A percentile compares a stretch with the other conserved stretches of the same genome.
Conservation (phyloP, 2,888 invertebrate species). For the Scotopteryx bipunctaria region DNA sequence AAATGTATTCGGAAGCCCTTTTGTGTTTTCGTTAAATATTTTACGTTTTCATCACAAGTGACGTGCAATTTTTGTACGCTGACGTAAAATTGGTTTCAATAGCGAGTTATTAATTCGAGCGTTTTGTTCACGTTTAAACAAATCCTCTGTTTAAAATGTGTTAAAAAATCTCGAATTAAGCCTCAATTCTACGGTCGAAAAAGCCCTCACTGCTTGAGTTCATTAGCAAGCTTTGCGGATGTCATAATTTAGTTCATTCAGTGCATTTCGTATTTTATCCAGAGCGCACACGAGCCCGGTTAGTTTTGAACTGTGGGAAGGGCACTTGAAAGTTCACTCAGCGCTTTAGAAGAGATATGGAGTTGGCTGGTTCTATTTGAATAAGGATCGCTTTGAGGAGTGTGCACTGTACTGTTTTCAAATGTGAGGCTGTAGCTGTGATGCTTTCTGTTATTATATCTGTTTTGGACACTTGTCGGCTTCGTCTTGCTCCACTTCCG, state of each 20-base stretch:
- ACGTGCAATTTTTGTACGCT: not conserved
- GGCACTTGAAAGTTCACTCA: conserved; percentile 25
- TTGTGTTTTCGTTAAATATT: not conserved
- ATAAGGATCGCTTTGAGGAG: conserved; percentile 35
- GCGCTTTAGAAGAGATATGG: conserved; percentile 29
- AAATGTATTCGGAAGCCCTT: not conserved
- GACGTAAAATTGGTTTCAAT: too few relatives aligned
- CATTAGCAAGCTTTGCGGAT: conserved; percentile 22
- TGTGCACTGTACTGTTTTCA: conserved; percentile 19
- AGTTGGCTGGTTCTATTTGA: conserved; percentile 36
- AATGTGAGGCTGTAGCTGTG: conserved; percentile 12
- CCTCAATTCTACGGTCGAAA: conserved; percentile 1
- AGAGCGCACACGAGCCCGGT: conserved; percentile 14
- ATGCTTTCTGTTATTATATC: conserved; percentile 11
- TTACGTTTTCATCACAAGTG: not conserved
- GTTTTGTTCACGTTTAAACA: not conserved
- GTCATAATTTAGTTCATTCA: conserved; percentile 21
- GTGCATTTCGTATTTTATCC: conserved; percentile 18
- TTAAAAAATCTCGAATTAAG: conserved; percentile 14
- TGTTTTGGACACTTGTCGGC: conserved; percentile 19
- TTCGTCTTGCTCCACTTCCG: conserved; percentile 2
- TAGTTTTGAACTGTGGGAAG: conserved; percentile 24
- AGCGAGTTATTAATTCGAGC: too few relatives aligned
- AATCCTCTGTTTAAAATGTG: not conserved
- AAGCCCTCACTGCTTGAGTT: conserved; percentile 11